phyloP scores from a whole-genome alignment of 2,113 vertebrate genomes.

The Antennarius striatus region DNA sequence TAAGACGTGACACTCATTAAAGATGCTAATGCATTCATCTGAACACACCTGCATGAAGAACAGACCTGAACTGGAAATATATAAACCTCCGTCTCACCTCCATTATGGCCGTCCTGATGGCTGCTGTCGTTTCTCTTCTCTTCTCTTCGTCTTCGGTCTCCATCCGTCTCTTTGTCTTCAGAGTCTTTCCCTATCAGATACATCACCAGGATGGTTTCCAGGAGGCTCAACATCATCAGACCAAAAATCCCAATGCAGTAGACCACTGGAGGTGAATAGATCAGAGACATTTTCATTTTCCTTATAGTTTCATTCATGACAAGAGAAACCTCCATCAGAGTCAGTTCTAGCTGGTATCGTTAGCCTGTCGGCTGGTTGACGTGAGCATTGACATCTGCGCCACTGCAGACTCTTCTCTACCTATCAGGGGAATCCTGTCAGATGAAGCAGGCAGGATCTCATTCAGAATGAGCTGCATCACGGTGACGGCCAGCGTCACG shows the following conservation, averaged over 20 bases:
- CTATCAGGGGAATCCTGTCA: slow-evolving; percentile 70
- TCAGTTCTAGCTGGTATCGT: too few species aligned
- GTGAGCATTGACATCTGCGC: too few species aligned
- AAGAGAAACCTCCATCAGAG: too few species aligned
- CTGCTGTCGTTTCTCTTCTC: background rate
- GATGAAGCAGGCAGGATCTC: slow-evolving; percentile 74
- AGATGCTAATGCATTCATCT: background rate
- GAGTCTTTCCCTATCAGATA: slow-evolving; percentile 64
- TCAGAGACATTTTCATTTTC: too few species aligned
- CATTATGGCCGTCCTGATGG: background rate
- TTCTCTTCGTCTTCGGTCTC: background rate
- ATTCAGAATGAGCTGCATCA: slow-evolving; percentile 76
- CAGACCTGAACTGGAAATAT: too few species aligned
- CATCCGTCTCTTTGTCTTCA: background rate
- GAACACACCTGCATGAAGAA: background rate
- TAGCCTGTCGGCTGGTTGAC: too few species aligned
- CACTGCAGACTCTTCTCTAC: slow-evolving; percentile 30
- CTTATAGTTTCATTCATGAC: too few species aligned
- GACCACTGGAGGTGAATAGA: slow-evolving; percentile 19
- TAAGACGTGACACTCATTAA: background rate
- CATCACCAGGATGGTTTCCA: slow-evolving; percentile 78
- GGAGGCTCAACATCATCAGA: slow-evolving; percentile 78
- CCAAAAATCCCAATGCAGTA: slow-evolving; percentile 76
- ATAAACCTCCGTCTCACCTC: slow-evolving; percentile 12
- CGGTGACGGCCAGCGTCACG: slow-evolving; percentile 70